These are phyloP conservation scores for Diarsia dahlii DNA, from an alignment of 2,888 invertebrate genomes.

Conservation along the genomic window DNA sequence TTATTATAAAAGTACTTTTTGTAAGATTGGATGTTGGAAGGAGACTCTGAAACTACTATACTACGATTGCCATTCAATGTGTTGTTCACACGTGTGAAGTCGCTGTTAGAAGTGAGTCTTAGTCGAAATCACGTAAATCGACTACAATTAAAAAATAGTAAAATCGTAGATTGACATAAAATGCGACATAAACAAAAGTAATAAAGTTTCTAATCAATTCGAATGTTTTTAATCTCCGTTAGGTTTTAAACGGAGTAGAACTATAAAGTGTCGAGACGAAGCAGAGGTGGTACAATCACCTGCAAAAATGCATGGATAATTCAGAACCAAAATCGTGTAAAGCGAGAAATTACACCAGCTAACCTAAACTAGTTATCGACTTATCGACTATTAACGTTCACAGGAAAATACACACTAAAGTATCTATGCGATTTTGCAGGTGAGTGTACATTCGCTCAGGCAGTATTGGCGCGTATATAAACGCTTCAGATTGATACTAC, in stretches of 20 bases:
- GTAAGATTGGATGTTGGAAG: background rate
- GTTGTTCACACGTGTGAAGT: background rate
- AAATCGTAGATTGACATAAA: slow-evolving; percentile 22
- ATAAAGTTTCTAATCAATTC: slow-evolving; percentile 53
- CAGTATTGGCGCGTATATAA: slow-evolving; percentile 21
- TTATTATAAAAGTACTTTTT: background rate
- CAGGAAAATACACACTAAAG: no score
- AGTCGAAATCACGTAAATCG: background rate
- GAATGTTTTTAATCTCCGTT: slow-evolving; percentile 40
- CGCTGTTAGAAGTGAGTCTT: background rate
- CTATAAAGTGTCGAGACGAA: slow-evolving; percentile 26
- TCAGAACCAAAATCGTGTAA: no score
- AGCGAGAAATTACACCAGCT: no score
- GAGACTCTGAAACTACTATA: background rate
- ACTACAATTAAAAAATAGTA: slow-evolving; percentile 14
- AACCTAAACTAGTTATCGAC: no score
- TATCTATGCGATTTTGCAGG: no score
- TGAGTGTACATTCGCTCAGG: background rate
- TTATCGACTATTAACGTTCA: no score
- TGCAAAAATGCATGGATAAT: no score
- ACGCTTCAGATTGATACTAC: background rate
- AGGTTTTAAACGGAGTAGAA: slow-evolving; percentile 23
- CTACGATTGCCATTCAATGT: background rate
- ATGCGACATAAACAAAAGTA: slow-evolving; percentile 28
- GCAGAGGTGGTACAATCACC: background rate